Base-by-base conservation (phyloP, 2,888 invertebrate genomes). In the Pharmacophagus antenor region DNA sequence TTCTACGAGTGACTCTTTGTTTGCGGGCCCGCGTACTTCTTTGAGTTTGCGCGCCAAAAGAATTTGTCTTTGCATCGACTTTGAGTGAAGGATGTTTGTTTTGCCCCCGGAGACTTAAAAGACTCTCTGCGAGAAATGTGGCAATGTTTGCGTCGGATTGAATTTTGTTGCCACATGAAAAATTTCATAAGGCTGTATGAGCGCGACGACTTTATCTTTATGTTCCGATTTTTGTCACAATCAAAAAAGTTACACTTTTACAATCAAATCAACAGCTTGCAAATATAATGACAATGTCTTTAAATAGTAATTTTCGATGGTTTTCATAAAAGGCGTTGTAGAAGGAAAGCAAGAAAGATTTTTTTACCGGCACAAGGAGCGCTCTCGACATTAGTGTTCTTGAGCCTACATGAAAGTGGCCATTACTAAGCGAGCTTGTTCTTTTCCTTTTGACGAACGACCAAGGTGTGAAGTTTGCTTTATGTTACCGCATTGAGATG, bases 31-130 rank as follows among this genome's bases (percentile, higher is more conserved):
- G 82, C 73, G 79, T 73, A 73, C 84, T 88, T 88, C 88, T 89
- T 90, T 88, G 86, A 84, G 80, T 82, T 68, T 75, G 70, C 82
- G 85, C 84, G 80, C 82, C 81, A 82, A 88, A 88, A 89, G 89
- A 89, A 88, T 88, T 88, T 89, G 86, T 88, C 88, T 88, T 88
- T 88, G 82, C 81, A 75, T 75, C 80, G 84, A 86, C 84, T 87
- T 87, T 83, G 79, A 77, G 77, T 73, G 84, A 79, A 82, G 83
- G 80, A 77, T 84, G 86, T 87, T 87, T 88, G 85, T 84, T 84
- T 82, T 80, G 78, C 78, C 77, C 66, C 68, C 69, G 72, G 76
- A 72, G 76, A 77, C 75, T 78, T 78, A 70, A 66, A 70, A 69
- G 71, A 70, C 67, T 66, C 65, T 62, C 66, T 61, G 65, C 63